Base-by-base conservation (phyloP, 1,140 invertebrate genomes). In the Nymphalis io region DNA sequence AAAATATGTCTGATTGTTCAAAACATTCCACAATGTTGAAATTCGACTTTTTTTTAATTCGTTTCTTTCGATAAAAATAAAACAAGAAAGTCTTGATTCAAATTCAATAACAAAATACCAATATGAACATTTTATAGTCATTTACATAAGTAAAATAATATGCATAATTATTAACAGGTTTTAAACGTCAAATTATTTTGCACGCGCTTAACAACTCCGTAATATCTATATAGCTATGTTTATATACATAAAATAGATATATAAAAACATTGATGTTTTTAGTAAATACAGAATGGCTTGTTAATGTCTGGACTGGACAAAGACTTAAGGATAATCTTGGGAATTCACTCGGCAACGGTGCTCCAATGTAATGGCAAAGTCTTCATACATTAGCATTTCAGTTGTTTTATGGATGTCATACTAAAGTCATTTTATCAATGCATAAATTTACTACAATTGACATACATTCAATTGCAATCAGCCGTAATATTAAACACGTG, bases 101-200 rank as follows among this genome's bases (percentile, higher is more conserved):
- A 63, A 63, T 63, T 18, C 27, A 63, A 63, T 18, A 61, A 46
- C 40, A 46, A 48, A 61, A 61, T 62, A 51, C 60, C 18, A 20
- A 21, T 53, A 18, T 51, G 60, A 63, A 53, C 39, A 38, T 51
- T 51, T 53, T 18, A 63, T 62, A 39, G 39, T 51, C 27, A 63
- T 63, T 63, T 53, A 63, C 27, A 63, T 63, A 53, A 63, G 44
- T 63, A 63, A 53, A 60, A 60, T 60, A 53, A 46, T 63, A 39
- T 21, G 18, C 44, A 62, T 51, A 51, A 63, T 63, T 51, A 53
- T 8, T 16, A 38, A 63, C 60, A 27, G 60, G 60, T 63, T 59
- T 15, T n/a, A 18, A 33, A 59, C 21, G 55, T 10, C 15, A 3
- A 27, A 23, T 21, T 57, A 57, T 59, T 16, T 63, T 63, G 60